Evolutionary conservation across 2,797 vertebrate genomes (phyloP), one percentile per base, ranked within the genome.

Genomic region (Pipistrellus pipistrellus): DNA sequence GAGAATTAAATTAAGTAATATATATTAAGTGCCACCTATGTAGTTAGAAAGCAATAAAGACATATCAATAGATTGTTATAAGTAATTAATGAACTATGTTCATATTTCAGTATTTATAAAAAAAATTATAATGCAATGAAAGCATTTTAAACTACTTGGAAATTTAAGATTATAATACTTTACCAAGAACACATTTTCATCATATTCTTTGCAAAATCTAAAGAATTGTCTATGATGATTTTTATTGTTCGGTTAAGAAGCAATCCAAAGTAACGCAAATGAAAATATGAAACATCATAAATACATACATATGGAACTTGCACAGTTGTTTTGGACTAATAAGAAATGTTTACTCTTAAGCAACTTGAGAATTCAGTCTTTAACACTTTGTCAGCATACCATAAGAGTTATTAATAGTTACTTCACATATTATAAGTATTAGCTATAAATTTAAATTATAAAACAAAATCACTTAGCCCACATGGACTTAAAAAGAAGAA

Each of bases 361-460:
- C 78, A 90, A 88, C 83, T 96, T 97, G 91, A 96, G 85, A 97
- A 96, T 93, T 96, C 30, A 2, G 44, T 83, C 91, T 97, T 96
- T 96, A 97, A 96, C 94, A 97, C 96, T 62, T 95, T 97, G 95
- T 96, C 97, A 97, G 75, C 51, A 86, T 51, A 59, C 78, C 62
- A 53, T 93, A 78, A 94, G 46, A 95, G 64, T 88, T 95, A 96
- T 96, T 96, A 96, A 95, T 93, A 95, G 91, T 87, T 92, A 93
- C 18, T 90, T 35, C 25, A 75, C 77, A 80, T 96, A 76, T 96
- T 95, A 96, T 94, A 95, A 96, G 88, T 83, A 95, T 91, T 95
- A 96, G 27, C 78, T 90, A n/a, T 38, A 72, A 91, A 96, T 41
- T 93, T 90, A 94, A 85, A 85, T 83, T 91, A 38, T 76, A 53